phyloP scores from a whole-genome alignment of 2,113 vertebrate genomes.

The Bubo scandiacus region DNA sequence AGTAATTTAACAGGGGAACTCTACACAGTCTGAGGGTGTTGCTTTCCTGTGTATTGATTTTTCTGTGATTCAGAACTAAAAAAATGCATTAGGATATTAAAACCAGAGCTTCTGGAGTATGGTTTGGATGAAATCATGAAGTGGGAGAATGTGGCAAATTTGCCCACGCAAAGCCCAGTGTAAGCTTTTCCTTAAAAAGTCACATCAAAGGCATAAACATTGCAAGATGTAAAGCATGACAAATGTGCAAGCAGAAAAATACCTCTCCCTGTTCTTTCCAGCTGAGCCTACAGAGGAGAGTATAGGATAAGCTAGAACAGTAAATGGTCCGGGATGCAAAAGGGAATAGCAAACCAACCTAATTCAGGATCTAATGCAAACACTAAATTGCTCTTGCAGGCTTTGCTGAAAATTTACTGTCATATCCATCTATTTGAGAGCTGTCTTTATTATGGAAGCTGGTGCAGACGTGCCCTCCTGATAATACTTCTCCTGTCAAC shows the following conservation, averaged over 20 bases:
- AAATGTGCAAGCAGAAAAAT: conserved; percentile 42
- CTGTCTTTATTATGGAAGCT: neutral
- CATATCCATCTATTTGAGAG: fast-evolving
- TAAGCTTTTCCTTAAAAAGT: conserved; percentile 60
- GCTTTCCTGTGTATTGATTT: conserved; percentile 39
- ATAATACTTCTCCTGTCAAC: neutral
- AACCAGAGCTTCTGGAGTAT: conserved; percentile 63
- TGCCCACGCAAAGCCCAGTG: conserved; percentile 27
- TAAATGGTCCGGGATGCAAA: neutral
- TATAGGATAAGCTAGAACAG: neutral
- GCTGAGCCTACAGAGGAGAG: neutral
- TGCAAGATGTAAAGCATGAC: conserved; percentile 44
- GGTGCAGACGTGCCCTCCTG: fast-evolving
- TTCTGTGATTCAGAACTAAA: conserved; percentile 43
- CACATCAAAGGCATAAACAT: conserved; percentile 65
- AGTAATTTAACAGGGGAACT: conserved; percentile 27
- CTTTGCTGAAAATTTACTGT: neutral
- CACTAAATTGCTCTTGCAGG: neutral
- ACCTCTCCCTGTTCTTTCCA: neutral
- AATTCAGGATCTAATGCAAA: neutral
- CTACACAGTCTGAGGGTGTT: conserved; percentile 5
- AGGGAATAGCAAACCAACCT: neutral
- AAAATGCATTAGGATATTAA: conserved; percentile 48
- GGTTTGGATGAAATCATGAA: conserved; percentile 65
- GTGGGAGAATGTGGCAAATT: conserved; percentile 54